Evolutionary conservation across 2,113 vertebrate genomes (phyloP).

Genomic region (Pogona vitticeps): DNA sequence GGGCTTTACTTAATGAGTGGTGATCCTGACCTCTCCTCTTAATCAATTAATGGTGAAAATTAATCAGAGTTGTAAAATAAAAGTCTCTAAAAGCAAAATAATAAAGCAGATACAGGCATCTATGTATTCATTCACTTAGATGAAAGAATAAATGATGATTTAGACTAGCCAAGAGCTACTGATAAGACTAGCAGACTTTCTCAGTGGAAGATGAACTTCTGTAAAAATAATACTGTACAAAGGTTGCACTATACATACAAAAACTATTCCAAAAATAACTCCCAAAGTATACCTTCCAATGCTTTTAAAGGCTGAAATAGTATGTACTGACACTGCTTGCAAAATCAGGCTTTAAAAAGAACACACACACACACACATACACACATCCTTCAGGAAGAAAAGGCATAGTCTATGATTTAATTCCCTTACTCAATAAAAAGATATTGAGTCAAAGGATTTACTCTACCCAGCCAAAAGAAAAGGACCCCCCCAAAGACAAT

Average conservation of each 20-base stretch:
- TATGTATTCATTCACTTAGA: neutral
- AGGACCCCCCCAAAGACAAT: constrained; percentile 60
- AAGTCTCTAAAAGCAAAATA: neutral
- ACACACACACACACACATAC: too few relatives aligned
- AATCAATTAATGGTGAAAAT: neutral
- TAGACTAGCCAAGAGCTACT: neutral
- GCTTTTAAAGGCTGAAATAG: neutral
- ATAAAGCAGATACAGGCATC: neutral
- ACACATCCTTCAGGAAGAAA: neutral
- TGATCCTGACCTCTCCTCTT: neutral
- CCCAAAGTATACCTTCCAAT: neutral
- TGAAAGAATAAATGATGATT: neutral
- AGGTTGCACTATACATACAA: neutral
- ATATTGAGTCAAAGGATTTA: constrained; percentile 58
- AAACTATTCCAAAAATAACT: neutral
- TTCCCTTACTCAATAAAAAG: constrained; percentile 59
- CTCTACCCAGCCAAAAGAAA: constrained; percentile 54
- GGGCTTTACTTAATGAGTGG: neutral
- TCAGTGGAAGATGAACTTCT: neutral
- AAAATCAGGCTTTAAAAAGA: neutral
- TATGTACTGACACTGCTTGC: neutral
- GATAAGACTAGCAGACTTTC: neutral
- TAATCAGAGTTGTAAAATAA: neutral
- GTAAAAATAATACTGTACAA: neutral
- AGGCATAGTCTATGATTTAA: constrained; percentile 57